These are phyloP conservation scores for Troides oblongomaculatus DNA, from an alignment of 2,888 invertebrate species.

Conservation along the genomic window DNA sequence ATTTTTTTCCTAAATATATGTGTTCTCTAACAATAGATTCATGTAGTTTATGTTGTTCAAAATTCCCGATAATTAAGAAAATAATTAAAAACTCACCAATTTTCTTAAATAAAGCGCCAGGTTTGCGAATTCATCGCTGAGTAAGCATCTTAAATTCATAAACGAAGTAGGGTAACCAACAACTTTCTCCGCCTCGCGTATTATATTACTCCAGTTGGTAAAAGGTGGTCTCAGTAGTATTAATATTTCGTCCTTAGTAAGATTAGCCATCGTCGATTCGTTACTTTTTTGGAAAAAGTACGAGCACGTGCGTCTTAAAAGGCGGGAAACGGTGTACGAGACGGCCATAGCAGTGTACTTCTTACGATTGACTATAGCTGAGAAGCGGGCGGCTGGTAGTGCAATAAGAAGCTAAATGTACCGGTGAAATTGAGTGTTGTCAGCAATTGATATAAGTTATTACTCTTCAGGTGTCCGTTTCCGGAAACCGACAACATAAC, in stretches of 20 bases:
- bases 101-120: slow-evolving; percentile 75
- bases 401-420: slow-evolving; percentile 28
- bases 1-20: too few relatives aligned
- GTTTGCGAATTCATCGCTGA: slow-evolving; percentile 82
- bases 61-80: neutral
- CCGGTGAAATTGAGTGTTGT: slow-evolving; percentile 25
- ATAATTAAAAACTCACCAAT: slow-evolving; percentile 59
- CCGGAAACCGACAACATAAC: too few relatives aligned
- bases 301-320: slow-evolving; percentile 57
- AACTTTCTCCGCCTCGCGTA: slow-evolving; percentile 75
- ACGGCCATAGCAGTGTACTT: slow-evolving; percentile 52
- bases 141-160: slow-evolving; percentile 79
- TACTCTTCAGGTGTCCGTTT: too few relatives aligned
- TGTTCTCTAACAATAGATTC: too few relatives aligned
- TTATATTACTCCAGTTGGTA: slow-evolving; percentile 72
- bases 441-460: slow-evolving; percentile 4
- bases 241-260: slow-evolving; percentile 72
- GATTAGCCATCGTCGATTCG: slow-evolving; percentile 70
- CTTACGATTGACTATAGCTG: slow-evolving; percentile 34
- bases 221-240: slow-evolving; percentile 68
- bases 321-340: slow-evolving; percentile 62
- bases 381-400: slow-evolving; percentile 30
- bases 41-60: neutral
- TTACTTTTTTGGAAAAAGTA: slow-evolving; percentile 66
- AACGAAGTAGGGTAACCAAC: slow-evolving; percentile 81